Evolutionary conservation across 2,797 vertebrate species (phyloP).

Genomic region (Prionace glauca): DNA sequence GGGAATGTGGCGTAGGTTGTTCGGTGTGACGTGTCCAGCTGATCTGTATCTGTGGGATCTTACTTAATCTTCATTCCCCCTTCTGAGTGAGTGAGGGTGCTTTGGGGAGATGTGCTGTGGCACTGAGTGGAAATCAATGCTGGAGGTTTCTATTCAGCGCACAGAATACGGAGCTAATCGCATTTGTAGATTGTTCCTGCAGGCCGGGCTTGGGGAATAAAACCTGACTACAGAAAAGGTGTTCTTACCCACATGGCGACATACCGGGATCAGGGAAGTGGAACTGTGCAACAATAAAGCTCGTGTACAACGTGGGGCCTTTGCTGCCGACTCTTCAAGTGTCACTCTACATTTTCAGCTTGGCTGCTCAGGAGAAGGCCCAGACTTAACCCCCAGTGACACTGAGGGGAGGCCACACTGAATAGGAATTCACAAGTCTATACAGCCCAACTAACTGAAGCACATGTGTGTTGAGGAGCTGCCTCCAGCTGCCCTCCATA

Average conservation of each 20-base stretch:
- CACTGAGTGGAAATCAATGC: constrained; percentile 29
- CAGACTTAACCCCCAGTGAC: constrained; percentile 34
- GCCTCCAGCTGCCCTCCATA: constrained; percentile 51
- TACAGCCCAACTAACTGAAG: constrained; percentile 30
- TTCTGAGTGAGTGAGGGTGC: neutral
- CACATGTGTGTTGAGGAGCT: constrained; percentile 32
- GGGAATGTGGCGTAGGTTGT: too few species aligned
- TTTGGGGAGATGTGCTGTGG: constrained; percentile 7
- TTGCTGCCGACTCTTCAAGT: constrained; percentile 33
- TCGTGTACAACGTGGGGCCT: constrained; percentile 28
- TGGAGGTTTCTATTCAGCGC: constrained; percentile 15
- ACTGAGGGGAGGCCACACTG: constrained; percentile 24
- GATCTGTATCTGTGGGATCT: neutral
- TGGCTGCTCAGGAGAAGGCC: constrained; percentile 34
- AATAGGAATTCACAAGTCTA: constrained; percentile 38
- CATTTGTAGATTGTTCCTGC: constrained; percentile 36
- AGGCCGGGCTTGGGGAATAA: constrained; percentile 7
- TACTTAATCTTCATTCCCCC: neutral
- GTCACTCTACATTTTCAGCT: constrained; percentile 39
- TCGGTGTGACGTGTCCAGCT: too few species aligned
- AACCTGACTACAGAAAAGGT: neutral
- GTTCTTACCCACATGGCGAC: constrained; percentile 29
- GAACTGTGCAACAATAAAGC: constrained; percentile 5
- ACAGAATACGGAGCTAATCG: constrained; percentile 18
- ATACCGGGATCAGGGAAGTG: neutral